These are phyloP conservation scores for Sipha flava DNA, from an alignment of 1,140 invertebrate genomes.

Conservation along the genomic window DNA sequence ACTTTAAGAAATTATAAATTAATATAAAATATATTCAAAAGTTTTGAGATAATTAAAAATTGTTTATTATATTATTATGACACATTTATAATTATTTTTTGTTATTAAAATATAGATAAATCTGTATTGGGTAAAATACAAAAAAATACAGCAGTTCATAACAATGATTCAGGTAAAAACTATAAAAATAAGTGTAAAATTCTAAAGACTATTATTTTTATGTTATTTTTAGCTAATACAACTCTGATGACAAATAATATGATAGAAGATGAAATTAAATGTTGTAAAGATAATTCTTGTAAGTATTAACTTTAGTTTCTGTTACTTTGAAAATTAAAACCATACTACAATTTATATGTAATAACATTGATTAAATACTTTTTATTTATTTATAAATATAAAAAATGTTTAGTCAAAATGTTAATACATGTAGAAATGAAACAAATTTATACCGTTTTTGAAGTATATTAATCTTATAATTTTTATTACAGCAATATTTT, in stretches of 20 bases:
- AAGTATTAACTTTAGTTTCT: not conserved
- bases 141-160: not conserved
- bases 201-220: not conserved
- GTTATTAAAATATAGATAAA: no score
- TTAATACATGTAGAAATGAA: no score
- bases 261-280: not conserved
- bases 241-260: not conserved
- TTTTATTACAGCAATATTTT: not conserved
- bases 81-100: not conserved
- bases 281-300: not conserved
- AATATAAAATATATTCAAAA: no score
- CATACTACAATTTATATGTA: no score
- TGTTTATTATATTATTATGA: not conserved
- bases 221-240: not conserved
- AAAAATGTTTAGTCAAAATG: no score
- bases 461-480: not conserved
- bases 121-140: not conserved
- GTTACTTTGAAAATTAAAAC: not conserved
- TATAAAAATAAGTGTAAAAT: not conserved
- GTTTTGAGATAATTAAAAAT: no score
- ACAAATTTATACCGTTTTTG: not conserved
- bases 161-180: not conserved
- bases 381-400: no score
- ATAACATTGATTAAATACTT: no score
- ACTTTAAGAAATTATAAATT: no score